phyloP scores from a whole-genome alignment of 2,797 vertebrate genomes.

The Aldrovandia affinis region DNA sequence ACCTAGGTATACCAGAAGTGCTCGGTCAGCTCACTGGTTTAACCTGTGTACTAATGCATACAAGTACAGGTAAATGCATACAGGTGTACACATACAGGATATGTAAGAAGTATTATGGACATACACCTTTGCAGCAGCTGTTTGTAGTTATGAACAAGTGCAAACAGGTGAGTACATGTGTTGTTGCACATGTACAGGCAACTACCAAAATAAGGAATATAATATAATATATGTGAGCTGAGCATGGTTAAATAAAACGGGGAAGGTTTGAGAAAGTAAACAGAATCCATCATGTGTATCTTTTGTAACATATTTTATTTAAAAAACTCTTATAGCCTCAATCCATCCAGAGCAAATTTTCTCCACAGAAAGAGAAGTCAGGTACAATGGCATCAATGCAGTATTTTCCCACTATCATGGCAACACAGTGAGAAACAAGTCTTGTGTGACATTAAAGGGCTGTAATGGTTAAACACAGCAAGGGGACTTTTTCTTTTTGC shows the following conservation, averaged over 20 bases:
- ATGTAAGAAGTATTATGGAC: too few species aligned
- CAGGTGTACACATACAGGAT: too few species aligned
- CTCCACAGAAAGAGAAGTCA: constrained; percentile 15
- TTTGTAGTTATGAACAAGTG: too few species aligned
- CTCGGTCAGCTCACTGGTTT: too few species aligned
- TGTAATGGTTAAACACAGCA: neutral
- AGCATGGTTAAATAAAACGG: too few species aligned
- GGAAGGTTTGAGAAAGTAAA: neutral
- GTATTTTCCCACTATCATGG: neutral
- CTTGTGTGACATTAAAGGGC: neutral
- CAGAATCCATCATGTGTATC: neutral
- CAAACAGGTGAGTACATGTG: too few species aligned
- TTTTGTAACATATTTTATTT: constrained; percentile 38
- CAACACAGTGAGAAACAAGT: neutral
- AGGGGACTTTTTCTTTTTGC: neutral
- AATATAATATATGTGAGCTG: neutral
- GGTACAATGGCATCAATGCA: constrained; percentile 23
- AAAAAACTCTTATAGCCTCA: constrained; percentile 31
- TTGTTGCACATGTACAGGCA: too few species aligned
- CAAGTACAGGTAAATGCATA: too few species aligned
- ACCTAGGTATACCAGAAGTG: too few species aligned
- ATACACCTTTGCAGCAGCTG: too few species aligned
- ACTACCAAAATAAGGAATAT: too few species aligned
- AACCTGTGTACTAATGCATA: too few species aligned
- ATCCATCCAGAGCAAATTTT: constrained; percentile 26